phyloP scores from a whole-genome alignment of 1,140 invertebrate species.

The Sycophila sp. region DNA sequence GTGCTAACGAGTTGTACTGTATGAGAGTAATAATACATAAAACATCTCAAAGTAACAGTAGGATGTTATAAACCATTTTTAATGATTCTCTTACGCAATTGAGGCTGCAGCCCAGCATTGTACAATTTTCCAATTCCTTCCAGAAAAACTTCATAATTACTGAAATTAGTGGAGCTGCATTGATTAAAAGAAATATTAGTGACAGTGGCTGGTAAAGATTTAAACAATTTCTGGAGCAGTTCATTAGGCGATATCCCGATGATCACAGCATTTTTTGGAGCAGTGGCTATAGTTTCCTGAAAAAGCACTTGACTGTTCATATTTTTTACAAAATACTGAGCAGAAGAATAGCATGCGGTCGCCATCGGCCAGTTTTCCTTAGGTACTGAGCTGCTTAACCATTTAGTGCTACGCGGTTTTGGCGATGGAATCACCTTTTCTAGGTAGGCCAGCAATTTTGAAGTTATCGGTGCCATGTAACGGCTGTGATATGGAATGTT shows the following conservation, averaged over 20 bases:
- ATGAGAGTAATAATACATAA: too few relatives aligned
- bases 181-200: constrained; percentile 84
- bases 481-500: constrained; percentile 75
- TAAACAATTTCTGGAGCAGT: constrained; percentile 72
- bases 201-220: constrained; percentile 68
- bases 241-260: constrained; percentile 77
- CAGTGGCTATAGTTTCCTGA: constrained; percentile 77
- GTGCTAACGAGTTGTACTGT: neutral
- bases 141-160: constrained; percentile 73
- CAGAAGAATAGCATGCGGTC: constrained; percentile 75
- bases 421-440: constrained; percentile 72
- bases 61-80: neutral
- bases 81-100: constrained; percentile 54
- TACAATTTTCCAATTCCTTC: constrained; percentile 76
- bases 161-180: constrained; percentile 69
- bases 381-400: constrained; percentile 84
- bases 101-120: constrained; percentile 69
- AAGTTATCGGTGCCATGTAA: constrained; percentile 68
- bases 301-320: constrained; percentile 83
- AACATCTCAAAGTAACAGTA: too few relatives aligned
- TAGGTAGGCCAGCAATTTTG: constrained; percentile 75
- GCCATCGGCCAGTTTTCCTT: constrained; percentile 76
- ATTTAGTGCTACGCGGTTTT: constrained; percentile 74
- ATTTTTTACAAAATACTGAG: constrained; percentile 91
- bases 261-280: constrained; percentile 80